Evolutionary conservation across 2,888 invertebrate species (phyloP), one percentile per base, ranked within the genome.

Genomic region (Zele albiditarsus): DNA sequence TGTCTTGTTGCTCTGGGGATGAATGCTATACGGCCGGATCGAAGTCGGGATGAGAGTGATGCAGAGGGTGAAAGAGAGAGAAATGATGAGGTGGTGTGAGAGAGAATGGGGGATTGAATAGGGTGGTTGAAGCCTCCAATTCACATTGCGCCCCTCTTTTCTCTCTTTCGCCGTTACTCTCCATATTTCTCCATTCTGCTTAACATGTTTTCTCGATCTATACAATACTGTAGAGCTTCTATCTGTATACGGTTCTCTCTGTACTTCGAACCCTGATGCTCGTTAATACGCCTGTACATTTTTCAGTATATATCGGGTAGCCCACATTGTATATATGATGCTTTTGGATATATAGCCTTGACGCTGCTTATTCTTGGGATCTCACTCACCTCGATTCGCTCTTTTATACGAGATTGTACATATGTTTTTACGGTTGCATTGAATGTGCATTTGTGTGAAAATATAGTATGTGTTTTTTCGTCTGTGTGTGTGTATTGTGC

Each of bases 241-340:
- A 42, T 76, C 70, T 46, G 16, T 46, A 16, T 46, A 46, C 16
- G n/a, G 65, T 58, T 27, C 68, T 65, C 33, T 57, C 31, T 60
- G 67, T 71, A 23, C 53, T 68, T 71, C 74, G 42, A 68, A 71
- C 75, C 78, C 73, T 75, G 49, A 70, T 75, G 73, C 73, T 75
- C 76, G 73, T 73, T 27, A 49, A n/a, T 31, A 46, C 42, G 68
- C 58, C 27, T 62, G 46, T 73, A 68, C 73, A 62, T 60, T 62
- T 38, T 68, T 31, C 60, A 27, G 25, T 60, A 28, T 70, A 60
- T 70, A 70, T 58, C 38, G 38, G 10, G 12, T 69, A 12, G 58
- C 70, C 70, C 58, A 27, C 27, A 58, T 70, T 71, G 31, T 71
- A 23, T 20, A 49, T 12, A 27, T 12, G 27, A 38, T 25, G 33